A percentile compares a stretch with the other conserved stretches of the same genome.
phyloP scores from a whole-genome alignment of 2,797 vertebrate species.

The Sebastes trivittatus region DNA sequence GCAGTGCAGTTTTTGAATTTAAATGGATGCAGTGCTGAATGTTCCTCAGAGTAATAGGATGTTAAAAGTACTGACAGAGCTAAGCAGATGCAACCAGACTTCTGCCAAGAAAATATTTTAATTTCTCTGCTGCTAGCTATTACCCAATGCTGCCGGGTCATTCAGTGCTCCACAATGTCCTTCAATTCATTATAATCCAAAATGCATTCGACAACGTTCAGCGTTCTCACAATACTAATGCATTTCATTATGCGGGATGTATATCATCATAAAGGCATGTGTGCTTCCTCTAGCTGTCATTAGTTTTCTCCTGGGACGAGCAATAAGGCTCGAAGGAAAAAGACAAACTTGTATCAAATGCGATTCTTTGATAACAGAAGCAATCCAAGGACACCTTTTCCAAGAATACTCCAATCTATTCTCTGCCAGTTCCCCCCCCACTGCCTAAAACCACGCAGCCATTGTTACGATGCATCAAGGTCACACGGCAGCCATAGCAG shows the following conservation, averaged over 20 bases:
- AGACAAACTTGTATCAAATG: constrained; percentile 76
- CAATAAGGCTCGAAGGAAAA: constrained; percentile 58
- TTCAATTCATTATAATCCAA: constrained; percentile 62
- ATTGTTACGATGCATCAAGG: constrained; percentile 79
- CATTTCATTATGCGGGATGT: constrained; percentile 55
- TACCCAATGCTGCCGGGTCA: constrained; percentile 39
- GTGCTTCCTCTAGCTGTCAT: constrained; percentile 69
- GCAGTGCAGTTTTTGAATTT: constrained; percentile 33
- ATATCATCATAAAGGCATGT: constrained; percentile 53
- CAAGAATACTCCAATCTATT: constrained; percentile 72
- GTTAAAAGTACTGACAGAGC: constrained; percentile 41
- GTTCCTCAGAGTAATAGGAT: constrained; percentile 50
- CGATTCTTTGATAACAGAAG: constrained; percentile 75
- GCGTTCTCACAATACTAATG: constrained; percentile 31
- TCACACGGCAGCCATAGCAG: constrained; percentile 74
- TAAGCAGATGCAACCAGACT: constrained; percentile 41
- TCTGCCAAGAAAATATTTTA: constrained; percentile 44
- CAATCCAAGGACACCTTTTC: constrained; percentile 78
- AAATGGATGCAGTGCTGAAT: constrained; percentile 33
- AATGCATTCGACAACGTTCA: constrained; percentile 39
- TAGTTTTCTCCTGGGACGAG: constrained; percentile 57
- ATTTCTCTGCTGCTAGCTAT: constrained; percentile 43
- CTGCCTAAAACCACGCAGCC: constrained; percentile 34
- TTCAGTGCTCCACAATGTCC: constrained; percentile 47
- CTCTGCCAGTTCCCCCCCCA: constrained; percentile 61